Percentiles rank a stretch among this genome's conserved stretches.
These are phyloP conservation scores for Grallaria varia DNA, from an alignment of 2,113 vertebrate species.

Conservation along the genomic window DNA sequence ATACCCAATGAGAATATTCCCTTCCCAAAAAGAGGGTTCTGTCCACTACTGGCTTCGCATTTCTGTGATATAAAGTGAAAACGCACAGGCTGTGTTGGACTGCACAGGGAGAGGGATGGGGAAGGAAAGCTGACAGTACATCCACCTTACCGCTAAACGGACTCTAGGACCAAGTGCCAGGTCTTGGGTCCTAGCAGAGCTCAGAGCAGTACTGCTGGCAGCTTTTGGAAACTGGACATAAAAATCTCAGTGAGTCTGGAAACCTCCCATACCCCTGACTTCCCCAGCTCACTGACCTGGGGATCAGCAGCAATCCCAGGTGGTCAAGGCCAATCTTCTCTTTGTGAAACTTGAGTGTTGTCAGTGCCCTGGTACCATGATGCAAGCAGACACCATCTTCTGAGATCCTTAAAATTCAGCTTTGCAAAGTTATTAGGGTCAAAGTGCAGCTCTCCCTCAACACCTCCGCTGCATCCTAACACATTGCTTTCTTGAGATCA, in stretches of 20 bases:
- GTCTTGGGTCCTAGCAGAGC: neutral
- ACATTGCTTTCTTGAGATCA: neutral
- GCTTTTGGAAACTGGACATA: neutral
- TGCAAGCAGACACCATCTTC: neutral
- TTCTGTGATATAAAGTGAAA: neutral
- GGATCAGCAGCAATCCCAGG: neutral
- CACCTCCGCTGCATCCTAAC: neutral
- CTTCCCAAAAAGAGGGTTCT: neutral
- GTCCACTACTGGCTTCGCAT: rapidly evolving
- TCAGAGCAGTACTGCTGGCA: neutral
- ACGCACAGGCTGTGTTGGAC: neutral
- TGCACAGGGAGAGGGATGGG: neutral
- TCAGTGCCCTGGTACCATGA: neutral
- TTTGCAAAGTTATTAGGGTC: neutral
- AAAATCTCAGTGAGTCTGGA: neutral
- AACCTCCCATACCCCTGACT: neutral
- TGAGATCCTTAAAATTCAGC: neutral
- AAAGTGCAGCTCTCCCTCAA: neutral
- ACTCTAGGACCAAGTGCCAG: neutral
- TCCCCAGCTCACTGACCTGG: neutral
- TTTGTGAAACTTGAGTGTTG: neutral
- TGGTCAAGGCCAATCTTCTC: neutral
- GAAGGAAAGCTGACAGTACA: neutral
- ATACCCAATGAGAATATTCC: neutral
- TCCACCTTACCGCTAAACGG: neutral